Base-by-base conservation (phyloP, 2,888 invertebrate genomes). In the Hypercompe scribonia region DNA sequence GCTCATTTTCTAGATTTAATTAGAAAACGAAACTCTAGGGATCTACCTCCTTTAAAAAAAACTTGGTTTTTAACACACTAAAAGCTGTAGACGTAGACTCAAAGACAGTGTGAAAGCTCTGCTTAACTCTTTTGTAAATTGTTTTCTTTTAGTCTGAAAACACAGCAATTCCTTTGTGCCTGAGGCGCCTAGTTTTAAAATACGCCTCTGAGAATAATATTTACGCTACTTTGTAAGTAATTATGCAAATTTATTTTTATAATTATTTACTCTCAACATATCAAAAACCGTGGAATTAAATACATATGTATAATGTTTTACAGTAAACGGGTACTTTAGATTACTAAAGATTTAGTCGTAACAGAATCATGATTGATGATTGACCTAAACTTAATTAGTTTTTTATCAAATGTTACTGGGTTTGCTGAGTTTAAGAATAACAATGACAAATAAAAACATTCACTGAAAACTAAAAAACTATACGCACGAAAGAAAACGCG, bases 171-270 rank as follows among this genome's bases (percentile, higher is more conserved):
- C 50, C n/a, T n/a, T 54, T 54, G 50, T 54, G 50, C n/a, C 50
- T 3, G 50, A 24, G 24, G 50, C 24, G 50, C 50, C 50, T n/a
- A 54, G 50, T n/a, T 54, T 54, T n/a, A 54, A 54, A 54, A 54
- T 54, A 54, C 50, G 50, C 50, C 50, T 54, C 50, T 54, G 50
- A 54, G 50, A 54, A 54, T 24, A 54, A 54, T 54, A 11, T 54
- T 54, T 54, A 54, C 50, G 24, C 50, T 54, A n/a, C 50, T 54
- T 54, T 54, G 50, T 54, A 10, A 8, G 50, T 54, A 54, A 54
- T n/a, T 54, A 54, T 54, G 50, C n/a, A 54, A 54, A 54, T 54
- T 54, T n/a, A 54, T 54, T n/a, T 54, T 54, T 24, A 54, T 54
- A 11, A 54, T 54, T 21, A 7, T n/a, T 54, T n/a, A n/a, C 50